Evolutionary conservation across 2,113 vertebrate genomes (phyloP).

Genomic region (Microtus ochrogaster): DNA sequence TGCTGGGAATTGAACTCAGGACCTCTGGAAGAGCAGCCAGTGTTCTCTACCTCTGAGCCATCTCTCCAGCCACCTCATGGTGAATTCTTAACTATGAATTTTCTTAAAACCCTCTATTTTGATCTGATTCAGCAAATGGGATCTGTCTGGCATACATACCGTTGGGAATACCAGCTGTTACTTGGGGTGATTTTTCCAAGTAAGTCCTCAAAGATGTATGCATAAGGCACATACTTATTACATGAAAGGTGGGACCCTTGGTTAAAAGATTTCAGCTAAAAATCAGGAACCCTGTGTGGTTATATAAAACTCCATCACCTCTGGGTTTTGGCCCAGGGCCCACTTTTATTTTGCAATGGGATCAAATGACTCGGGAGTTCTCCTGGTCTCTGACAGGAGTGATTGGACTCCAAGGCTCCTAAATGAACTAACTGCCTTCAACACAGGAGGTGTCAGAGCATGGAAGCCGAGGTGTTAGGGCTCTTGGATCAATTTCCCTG

Average conservation of each 20-base stretch:
- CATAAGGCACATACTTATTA: neutral
- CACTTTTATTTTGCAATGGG: slow-evolving; percentile 1
- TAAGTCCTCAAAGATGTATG: neutral
- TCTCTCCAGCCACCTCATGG: too few species aligned
- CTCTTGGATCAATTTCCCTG: neutral
- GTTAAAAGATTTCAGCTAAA: neutral
- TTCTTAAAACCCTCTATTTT: neutral
- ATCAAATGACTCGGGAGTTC: slow-evolving; percentile 33
- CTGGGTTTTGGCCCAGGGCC: neutral
- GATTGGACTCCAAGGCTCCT: neutral
- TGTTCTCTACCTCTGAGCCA: too few species aligned
- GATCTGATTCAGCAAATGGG: slow-evolving; percentile 19
- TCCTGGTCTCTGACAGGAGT: neutral
- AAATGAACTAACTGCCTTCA: neutral
- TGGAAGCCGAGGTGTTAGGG: neutral
- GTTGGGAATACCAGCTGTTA: neutral
- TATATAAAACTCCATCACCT: neutral
- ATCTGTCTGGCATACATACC: neutral
- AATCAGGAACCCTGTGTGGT: neutral
- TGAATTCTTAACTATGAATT: neutral
- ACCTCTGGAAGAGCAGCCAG: too few species aligned
- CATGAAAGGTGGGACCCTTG: neutral
- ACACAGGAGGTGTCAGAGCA: neutral
- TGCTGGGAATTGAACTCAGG: too few species aligned
- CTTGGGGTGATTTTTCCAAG: neutral